Percentiles rank a stretch among this genome's conserved stretches.
phyloP scores from a whole-genome alignment of 2,113 vertebrate genomes.

The Oceanodroma tethys region DNA sequence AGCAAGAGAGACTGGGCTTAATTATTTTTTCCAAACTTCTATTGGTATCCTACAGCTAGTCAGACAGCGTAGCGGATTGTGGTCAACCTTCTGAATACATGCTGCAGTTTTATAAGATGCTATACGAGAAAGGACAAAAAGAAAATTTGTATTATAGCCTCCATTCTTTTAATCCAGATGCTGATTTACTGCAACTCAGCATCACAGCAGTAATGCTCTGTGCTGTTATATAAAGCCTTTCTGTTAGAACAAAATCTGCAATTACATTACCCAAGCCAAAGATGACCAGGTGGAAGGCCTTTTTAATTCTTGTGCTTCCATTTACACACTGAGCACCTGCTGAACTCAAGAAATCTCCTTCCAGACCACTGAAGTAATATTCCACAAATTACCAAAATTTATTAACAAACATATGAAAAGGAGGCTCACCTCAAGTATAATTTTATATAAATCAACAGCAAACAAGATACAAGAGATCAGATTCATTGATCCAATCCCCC shows the following conservation, averaged over 20 bases:
- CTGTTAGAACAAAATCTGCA: not conserved
- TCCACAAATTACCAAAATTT: not conserved
- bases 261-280: not conserved
- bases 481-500: not conserved
- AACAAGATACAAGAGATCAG: not conserved
- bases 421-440: not conserved
- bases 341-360: not conserved
- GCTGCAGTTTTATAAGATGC: not conserved
- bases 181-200: not conserved
- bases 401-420: not conserved
- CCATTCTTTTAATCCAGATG: not conserved
- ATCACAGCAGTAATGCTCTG: not conserved
- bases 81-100: not conserved
- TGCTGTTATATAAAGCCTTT: not conserved
- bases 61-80: not conserved
- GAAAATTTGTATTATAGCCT: not conserved
- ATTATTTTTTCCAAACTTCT: not conserved
- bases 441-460: not conserved
- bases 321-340: not conserved
- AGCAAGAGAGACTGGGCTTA: not conserved
- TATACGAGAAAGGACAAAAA: not conserved
- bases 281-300: not conserved
- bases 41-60: not conserved
- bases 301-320: not conserved
- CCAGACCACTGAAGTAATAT: not conserved